A percentile compares a stretch with the other conserved stretches of the same genome.
Evolutionary conservation across 1,140 invertebrate species (phyloP).

Genomic region (Brachionus plicatilis): DNA sequence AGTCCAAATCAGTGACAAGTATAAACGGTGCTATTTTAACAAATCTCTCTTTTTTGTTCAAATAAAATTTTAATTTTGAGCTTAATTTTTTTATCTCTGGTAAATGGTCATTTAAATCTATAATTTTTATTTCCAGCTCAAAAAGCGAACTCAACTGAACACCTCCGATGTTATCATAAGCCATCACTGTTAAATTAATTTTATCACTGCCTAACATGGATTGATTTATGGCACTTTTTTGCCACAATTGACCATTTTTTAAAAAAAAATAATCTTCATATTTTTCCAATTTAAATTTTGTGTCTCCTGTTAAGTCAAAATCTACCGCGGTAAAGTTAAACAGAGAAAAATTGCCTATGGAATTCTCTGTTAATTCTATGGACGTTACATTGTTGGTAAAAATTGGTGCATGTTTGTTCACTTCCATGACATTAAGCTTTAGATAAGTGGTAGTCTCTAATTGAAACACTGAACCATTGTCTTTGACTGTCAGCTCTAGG

Average conservation of each 20-base stretch:
- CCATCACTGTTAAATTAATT: not conserved
- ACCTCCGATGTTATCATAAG: not conserved
- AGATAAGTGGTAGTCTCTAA: not conserved
- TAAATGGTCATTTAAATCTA: not conserved
- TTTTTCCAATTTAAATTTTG: not conserved
- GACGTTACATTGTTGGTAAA: not conserved
- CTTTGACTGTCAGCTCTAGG: not conserved
- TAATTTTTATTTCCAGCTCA: not conserved
- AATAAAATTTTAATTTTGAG: not conserved
- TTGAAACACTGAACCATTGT: not conserved
- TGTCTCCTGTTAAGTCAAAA: not conserved
- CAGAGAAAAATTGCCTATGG: not conserved
- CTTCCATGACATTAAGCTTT: not conserved
- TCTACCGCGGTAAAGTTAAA: not conserved
- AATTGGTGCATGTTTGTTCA: not conserved
- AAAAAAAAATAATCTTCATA: not conserved
- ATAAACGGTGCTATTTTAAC: not conserved
- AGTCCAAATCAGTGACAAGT: not conserved
- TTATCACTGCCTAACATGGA: not conserved
- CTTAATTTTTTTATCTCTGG: not conserved
- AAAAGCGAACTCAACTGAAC: not conserved
- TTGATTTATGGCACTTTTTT: not conserved
- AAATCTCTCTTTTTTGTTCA: not conserved
- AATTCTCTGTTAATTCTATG: constrained; percentile 2
- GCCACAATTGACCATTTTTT: not conserved